Conservation (phyloP, 2,113 vertebrate species). For the Clarias batrachus region DNA sequence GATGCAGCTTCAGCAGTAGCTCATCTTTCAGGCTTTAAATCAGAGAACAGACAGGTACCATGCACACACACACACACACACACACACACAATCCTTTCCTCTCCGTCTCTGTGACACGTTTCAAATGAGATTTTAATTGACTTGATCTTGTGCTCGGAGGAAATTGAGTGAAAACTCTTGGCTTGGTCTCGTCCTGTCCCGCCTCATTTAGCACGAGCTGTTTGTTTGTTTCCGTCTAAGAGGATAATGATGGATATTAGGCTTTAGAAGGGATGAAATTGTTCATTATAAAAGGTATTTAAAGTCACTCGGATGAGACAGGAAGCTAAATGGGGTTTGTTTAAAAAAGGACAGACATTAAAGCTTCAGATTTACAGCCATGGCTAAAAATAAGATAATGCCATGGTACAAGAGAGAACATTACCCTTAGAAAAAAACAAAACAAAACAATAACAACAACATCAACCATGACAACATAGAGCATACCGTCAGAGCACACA, state of each 20-base stretch:
- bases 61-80: neutral
- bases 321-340: slow-evolving; percentile 26
- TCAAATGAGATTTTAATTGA: slow-evolving; percentile 47
- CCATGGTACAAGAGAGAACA: neutral
- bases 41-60: neutral
- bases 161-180: slow-evolving; percentile 28
- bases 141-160: slow-evolving; percentile 18
- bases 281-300: slow-evolving; percentile 33
- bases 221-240: slow-evolving; percentile 20
- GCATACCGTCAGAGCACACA: too few species aligned
- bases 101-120: slow-evolving; percentile 35
- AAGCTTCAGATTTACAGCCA: neutral
- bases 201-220: slow-evolving; percentile 17
- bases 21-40: slow-evolving; percentile 45
- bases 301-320: slow-evolving; percentile 32
- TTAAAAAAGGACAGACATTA: slow-evolving; percentile 8
- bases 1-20: slow-evolving; percentile 28
- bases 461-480: neutral
- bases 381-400: neutral
- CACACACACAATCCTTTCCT: slow-evolving; percentile 16
- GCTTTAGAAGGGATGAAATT: slow-evolving; percentile 16
- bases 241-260: slow-evolving; percentile 26
- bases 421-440: neutral
- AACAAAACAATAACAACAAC: neutral
- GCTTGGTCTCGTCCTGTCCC: slow-evolving; percentile 23